These are phyloP conservation scores for Hybognathus amarus DNA, from an alignment of 2,797 vertebrate species.

Conservation along the genomic window DNA sequence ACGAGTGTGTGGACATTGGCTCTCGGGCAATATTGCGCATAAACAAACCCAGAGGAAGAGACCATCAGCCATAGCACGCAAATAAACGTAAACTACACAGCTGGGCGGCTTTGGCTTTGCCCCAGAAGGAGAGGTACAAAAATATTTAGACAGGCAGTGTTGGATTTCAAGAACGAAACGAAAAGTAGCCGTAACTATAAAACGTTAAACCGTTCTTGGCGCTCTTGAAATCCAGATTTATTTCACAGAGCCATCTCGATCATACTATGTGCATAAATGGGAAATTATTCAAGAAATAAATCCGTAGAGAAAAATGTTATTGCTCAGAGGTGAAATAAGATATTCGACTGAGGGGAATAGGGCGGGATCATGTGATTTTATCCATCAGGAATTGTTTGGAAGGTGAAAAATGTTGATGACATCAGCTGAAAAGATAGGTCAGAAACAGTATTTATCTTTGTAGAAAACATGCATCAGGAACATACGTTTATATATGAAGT, in stretches of 20 bases:
- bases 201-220: background rate
- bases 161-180: conserved; percentile 4
- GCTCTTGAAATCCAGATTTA: background rate
- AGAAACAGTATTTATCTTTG: background rate
- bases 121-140: conserved; percentile 16
- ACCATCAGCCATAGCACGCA: conserved; percentile 45
- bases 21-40: conserved; percentile 49
- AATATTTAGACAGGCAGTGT: conserved; percentile 25
- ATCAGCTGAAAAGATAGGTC: background rate
- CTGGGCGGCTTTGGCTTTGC: conserved; percentile 2
- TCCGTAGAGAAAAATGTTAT: background rate
- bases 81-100: conserved; percentile 37
- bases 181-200: background rate
- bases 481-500: background rate
- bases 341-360: background rate
- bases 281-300: background rate
- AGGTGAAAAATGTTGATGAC: background rate
- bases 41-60: conserved; percentile 56
- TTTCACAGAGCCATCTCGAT: background rate
- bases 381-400: conserved; percentile 4
- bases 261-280: background rate
- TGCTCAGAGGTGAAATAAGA: conserved; percentile 1
- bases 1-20: conserved; percentile 59
- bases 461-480: background rate
- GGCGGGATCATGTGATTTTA: conserved; percentile 1